Evolutionary conservation across 2,113 vertebrate genomes (phyloP), one percentile per base, ranked within the genome.

Genomic region (Labrus mixtus): DNA sequence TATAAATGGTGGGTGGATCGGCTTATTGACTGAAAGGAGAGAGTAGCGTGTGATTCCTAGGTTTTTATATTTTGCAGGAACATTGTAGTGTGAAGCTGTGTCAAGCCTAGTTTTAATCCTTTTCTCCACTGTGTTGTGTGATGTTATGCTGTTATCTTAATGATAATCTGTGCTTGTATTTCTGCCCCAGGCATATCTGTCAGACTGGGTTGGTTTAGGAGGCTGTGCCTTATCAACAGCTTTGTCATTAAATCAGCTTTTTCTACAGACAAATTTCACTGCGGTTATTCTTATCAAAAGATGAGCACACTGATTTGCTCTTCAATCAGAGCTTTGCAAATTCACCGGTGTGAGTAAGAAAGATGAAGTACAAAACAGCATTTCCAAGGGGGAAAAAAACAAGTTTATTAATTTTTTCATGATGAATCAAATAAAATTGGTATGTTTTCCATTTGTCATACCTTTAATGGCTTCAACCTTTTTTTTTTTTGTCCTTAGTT

Each of bases 181-280:
- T 90, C 88, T 89, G 82, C 89, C 90, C 83, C 53, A 55, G 89
- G 91, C 90, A 74, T 83, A 86, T 88, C 89, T 91, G 88, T 90
- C 88, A 90, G 88, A 20, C 85, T 51, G 87, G 74, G 85, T 77
- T 85, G 90, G 81, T 89, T 86, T 80, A 83, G 85, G 86, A 89
- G 48, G 84, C 83, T 70, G 62, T 33, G 83, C 63, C 90, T 93
- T 93, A 93, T 93, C 91, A 89, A 86, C 86, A 83, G 85, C 87
- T 88, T 90, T 94, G 91, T 89, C 89, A 90, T 92, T 90, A 91
- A 92, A 92, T 93, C 91, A 87, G 87, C 82, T 93, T 89, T 93
- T 89, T 87, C 82, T 86, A 78, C 84, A 79, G 85, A 91, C 88
- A 93, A 88, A 93, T 91, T 91, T 94, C 90, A 81, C 87, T 69